Evolutionary conservation across 1,140 invertebrate genomes (phyloP), one percentile per base, ranked within the genome.

Genomic region (Leptopilina clavipes): DNA sequence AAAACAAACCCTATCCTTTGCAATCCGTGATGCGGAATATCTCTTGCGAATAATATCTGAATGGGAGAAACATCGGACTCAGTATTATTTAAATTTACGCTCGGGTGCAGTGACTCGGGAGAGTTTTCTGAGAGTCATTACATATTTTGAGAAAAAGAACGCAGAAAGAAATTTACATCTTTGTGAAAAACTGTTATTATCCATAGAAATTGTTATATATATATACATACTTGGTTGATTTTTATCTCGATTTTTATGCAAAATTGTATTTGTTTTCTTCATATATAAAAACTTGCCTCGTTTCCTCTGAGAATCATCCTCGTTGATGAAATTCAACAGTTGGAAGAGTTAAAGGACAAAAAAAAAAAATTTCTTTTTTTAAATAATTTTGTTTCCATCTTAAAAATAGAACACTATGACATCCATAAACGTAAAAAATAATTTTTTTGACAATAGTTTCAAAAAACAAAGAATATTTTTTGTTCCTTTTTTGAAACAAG

Each of bases 21-120:
- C 59, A 65, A 65, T 37, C 25, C 14, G 22, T 31, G 22, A 65
- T 65, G 25, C 22, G n/a, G 14, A 65, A 65, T 65, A 65, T 65
- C 22, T 31, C 25, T 22, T 37, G 59, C 59, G 59, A 65, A 22
- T 31, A 65, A 65, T 52, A 52, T 37, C 59, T 31, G 59, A 65
- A 65, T n/a, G 59, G 59, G 12, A 31, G 19, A 22, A 65, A 65
- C 59, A 65, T 65, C 10, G 59, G 22, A 65, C 10, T 65, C 59
- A 19, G 25, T 65, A 31, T 25, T 65, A 65, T 65, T 65, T 65
- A 65, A 65, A 65, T 65, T 31, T n/a, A 65, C 59, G 22, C 59
- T 65, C 59, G 59, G 25, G 6, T 31, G 59, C 59, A 25, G 25
- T 14, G 59, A 65, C 59, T 65, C 22, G 5, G 2, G 37, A 6